A percentile compares a stretch with the other conserved stretches of the same genome.
Evolutionary conservation across 2,888 invertebrate genomes (phyloP).

Genomic region (Hydriomena furcata): DNA sequence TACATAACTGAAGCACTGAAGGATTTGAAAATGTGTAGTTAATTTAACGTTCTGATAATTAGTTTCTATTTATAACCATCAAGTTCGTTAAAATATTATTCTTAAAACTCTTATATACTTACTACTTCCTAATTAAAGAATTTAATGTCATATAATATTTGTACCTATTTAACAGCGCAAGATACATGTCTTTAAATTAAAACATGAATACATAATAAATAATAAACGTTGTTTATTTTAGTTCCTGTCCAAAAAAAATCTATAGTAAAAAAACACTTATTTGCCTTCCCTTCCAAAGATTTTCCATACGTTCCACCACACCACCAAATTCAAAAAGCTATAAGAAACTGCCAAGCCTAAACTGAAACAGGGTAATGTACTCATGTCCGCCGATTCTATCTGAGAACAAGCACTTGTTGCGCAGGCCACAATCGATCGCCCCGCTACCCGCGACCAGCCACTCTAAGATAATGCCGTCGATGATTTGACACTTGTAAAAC

Average conservation of each 20-base stretch:
- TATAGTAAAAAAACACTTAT: too few species aligned
- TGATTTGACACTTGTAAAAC: constrained; percentile 1
- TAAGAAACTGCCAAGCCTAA: too few species aligned
- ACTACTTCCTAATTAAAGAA: constrained; percentile 17
- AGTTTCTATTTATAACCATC: constrained; percentile 16
- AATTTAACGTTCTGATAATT: constrained; percentile 20
- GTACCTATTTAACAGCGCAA: constrained; percentile 28
- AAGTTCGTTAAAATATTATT: constrained; percentile 7
- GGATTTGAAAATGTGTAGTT: constrained; percentile 63
- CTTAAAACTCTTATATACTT: background rate
- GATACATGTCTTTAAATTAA: constrained; percentile 16
- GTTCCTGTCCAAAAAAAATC: too few species aligned
- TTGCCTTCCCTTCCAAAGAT: too few species aligned
- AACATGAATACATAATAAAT: constrained; percentile 8
- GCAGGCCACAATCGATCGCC: constrained; percentile 70
- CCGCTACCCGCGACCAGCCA: constrained; percentile 29
- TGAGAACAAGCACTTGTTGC: constrained; percentile 68
- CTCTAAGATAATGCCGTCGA: background rate
- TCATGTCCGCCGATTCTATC: constrained; percentile 2
- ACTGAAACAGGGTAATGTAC: background rate
- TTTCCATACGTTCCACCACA: too few species aligned
- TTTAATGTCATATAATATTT: constrained; percentile 30
- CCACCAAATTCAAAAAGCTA: too few species aligned
- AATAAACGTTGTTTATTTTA: constrained; percentile 3
- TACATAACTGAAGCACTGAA: constrained; percentile 58